phyloP scores from a whole-genome alignment of 2,113 vertebrate species.

The Calcarius ornatus region DNA sequence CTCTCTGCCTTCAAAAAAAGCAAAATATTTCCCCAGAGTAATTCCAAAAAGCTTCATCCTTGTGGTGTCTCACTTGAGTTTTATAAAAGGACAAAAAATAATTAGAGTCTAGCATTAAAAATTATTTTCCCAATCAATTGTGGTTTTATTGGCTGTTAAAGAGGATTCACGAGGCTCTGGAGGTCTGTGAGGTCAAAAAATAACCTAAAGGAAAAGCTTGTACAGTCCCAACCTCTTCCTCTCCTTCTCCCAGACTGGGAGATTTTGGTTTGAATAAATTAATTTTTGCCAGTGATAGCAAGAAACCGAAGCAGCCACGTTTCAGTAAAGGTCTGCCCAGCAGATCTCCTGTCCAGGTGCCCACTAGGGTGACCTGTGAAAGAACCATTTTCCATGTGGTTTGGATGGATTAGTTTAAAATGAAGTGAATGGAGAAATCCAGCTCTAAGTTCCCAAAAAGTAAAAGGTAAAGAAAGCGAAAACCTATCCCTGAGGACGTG shows the following conservation, averaged over 20 bases:
- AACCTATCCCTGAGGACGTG: neutral
- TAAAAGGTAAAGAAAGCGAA: neutral
- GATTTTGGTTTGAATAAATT: neutral
- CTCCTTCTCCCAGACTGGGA: neutral
- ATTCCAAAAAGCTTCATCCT: neutral
- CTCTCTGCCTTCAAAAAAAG: neutral
- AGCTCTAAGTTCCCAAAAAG: neutral
- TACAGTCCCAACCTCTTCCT: neutral
- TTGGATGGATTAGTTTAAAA: neutral
- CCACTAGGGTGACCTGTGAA: neutral
- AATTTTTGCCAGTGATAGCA: neutral
- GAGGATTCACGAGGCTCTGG: neutral
- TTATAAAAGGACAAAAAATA: neutral
- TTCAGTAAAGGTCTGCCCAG: neutral
- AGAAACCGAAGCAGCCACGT: neutral
- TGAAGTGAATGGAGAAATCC: neutral
- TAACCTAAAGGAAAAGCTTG: neutral
- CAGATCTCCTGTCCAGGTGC: neutral
- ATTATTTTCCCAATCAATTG: rapidly evolving
- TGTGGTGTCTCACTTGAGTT: neutral
- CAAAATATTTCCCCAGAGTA: neutral
- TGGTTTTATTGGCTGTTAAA: neutral
- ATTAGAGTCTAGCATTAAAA: neutral
- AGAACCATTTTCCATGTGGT: neutral
- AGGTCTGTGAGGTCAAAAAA: neutral